A percentile compares a stretch with the other conserved stretches of the same genome.
phyloP scores from a whole-genome alignment of 2,797 vertebrate genomes.

The Varecia variegata region DNA sequence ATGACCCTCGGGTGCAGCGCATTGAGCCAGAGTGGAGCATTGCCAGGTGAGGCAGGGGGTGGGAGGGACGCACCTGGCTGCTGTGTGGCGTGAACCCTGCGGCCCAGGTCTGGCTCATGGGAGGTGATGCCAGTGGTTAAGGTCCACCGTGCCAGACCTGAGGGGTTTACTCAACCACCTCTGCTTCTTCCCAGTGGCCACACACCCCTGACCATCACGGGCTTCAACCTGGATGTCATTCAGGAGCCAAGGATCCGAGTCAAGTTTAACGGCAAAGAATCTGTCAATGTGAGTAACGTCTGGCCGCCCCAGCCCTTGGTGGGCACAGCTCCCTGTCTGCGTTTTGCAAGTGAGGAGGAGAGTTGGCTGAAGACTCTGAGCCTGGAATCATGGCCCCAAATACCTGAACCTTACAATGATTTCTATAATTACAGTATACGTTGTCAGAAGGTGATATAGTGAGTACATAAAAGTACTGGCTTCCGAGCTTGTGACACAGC shows the following conservation, averaged over 20 bases:
- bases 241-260: slow-evolving; percentile 96
- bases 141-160: neutral
- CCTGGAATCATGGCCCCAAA: neutral
- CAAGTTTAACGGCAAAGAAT: slow-evolving; percentile 95
- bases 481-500: neutral
- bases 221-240: slow-evolving; percentile 97
- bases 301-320: neutral
- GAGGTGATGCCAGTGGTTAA: neutral
- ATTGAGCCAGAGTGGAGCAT: slow-evolving; percentile 99
- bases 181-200: slow-evolving; percentile 88
- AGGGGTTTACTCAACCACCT: slow-evolving; percentile 25
- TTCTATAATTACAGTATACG: neutral
- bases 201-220: slow-evolving; percentile 94
- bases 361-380: neutral
- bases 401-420: neutral
- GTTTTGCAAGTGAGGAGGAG: neutral
- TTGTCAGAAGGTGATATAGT: neutral
- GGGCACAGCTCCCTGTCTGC: rapidly evolving
- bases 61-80: neutral
- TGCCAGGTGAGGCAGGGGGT: slow-evolving; percentile 88
- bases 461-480: neutral
- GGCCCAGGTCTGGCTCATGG: neutral
- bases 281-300: slow-evolving; percentile 93
- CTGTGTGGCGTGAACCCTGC: neutral
- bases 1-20: slow-evolving; percentile 94